phyloP scores from a whole-genome alignment of 2,113 vertebrate genomes.

The Murina feae region DNA sequence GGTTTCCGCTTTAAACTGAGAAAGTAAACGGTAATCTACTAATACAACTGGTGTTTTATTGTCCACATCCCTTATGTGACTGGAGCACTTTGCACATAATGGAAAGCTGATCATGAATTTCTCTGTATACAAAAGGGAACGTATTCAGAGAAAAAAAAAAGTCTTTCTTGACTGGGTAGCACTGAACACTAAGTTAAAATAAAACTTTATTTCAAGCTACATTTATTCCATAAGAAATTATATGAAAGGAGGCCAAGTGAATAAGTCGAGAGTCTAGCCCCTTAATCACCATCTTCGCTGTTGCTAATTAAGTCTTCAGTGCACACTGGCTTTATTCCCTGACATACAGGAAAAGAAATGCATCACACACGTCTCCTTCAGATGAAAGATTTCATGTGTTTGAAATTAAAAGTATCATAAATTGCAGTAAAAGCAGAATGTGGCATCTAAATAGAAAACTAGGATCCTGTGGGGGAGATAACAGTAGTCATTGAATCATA shows the following conservation, averaged over 20 bases:
- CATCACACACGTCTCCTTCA: constrained; percentile 15
- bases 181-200: constrained; percentile 51
- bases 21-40: background rate
- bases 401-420: constrained; percentile 55
- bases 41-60: background rate
- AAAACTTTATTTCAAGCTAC: constrained; percentile 62
- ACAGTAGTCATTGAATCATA: background rate
- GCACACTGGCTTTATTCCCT: constrained; percentile 12
- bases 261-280: background rate
- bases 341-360: constrained; percentile 41
- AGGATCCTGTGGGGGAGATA: background rate
- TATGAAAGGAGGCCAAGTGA: constrained; percentile 55
- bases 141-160: background rate
- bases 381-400: constrained; percentile 28
- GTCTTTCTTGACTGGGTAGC: background rate
- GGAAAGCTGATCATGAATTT: background rate
- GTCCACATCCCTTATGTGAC: background rate
- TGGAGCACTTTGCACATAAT: background rate
- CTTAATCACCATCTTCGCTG: constrained; percentile 50
- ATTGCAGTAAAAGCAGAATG: background rate
- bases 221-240: constrained; percentile 44
- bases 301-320: constrained; percentile 57
- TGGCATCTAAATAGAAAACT: constrained; percentile 36
- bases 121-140: background rate
- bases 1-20: background rate